phyloP scores from a whole-genome alignment of 2,797 vertebrate genomes.

The Gallirallus australis region DNA sequence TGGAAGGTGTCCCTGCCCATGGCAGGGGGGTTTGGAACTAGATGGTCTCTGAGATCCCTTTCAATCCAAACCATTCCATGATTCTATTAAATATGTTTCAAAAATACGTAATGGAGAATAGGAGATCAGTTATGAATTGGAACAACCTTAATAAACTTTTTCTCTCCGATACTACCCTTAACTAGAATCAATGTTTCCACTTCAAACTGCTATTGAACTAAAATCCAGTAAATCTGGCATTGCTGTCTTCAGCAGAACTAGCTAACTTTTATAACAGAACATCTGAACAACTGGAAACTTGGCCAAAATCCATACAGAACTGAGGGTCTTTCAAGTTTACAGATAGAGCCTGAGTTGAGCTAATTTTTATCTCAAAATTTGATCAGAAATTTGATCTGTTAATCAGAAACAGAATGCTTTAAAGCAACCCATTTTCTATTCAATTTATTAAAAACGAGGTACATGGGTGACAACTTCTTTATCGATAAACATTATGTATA shows the following conservation, averaged over 20 bases:
- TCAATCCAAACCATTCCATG: too few species aligned
- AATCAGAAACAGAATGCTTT: not conserved
- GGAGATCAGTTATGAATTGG: not conserved
- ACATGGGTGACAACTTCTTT: not conserved
- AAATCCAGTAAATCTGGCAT: not conserved
- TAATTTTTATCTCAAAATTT: not conserved
- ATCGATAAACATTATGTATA: constrained; percentile 53
- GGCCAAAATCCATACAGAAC: not conserved
- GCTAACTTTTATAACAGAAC: not conserved
- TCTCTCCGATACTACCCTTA: not conserved
- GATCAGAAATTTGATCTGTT: not conserved
- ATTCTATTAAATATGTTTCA: not conserved
- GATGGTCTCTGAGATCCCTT: too few species aligned
- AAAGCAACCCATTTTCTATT: not conserved
- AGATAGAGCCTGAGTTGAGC: not conserved
- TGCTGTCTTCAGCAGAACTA: not conserved
- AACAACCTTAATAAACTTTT: not conserved
- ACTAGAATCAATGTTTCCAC: not conserved
- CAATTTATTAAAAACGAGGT: not conserved
- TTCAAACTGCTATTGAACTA: not conserved
- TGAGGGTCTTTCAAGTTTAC: not conserved
- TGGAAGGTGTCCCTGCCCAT: too few species aligned
- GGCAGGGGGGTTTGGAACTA: too few species aligned
- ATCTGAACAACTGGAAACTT: not conserved
- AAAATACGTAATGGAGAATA: not conserved